Base-by-base conservation (phyloP, 1,140 invertebrate species). In the Neodiprion virginianus region DNA sequence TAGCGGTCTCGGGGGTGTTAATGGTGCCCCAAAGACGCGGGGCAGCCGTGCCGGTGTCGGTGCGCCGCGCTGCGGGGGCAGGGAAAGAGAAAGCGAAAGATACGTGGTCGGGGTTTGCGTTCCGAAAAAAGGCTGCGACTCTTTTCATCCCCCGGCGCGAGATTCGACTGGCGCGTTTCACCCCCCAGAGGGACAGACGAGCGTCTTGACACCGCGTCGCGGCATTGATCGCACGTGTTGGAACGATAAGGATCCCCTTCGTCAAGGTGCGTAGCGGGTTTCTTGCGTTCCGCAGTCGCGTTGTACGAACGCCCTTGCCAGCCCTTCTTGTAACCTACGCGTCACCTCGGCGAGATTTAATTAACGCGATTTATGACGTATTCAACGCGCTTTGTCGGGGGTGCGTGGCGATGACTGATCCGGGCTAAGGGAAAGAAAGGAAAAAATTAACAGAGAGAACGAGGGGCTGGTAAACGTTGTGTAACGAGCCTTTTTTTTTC, bases 21-120 rank as follows among this genome's bases (percentile, higher is more conserved):
- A 61, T 61, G 53, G 53, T 61, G 53, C 53, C 53, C 53, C 53
- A 61, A 61, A 61, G 53, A 61, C 53, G 53, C n/a, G n/a, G 53
- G 8, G 11, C 11, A 61, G 28, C 28, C 28, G 28, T 40, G 28
- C 28, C 28, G 28, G 28, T 40, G 28, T 40, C 28, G 28, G 1
- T 40, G 28, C 28, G 28, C 28, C 1, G 28, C 28, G 28, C 28
- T 40, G 28, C 28, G 28, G 28, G 28, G 5, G 28, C 28, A 40
- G 28, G 28, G 28, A 40, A 5, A 40, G 28, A 40, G 28, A 40
- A 40, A 40, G 28, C 5, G 28, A 40, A 40, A 40, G 28, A 40
- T 40, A 40, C 28, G 28, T 40, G 28, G 28, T 40, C 28, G 53
- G 53, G 53, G 53, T 61, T 61, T 12, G 53, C n/a, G 53, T 61